Percentiles rank a stretch among this genome's conserved stretches.
Evolutionary conservation across 2,888 invertebrate species (phyloP).

Genomic region (Nymphalis polychloros): DNA sequence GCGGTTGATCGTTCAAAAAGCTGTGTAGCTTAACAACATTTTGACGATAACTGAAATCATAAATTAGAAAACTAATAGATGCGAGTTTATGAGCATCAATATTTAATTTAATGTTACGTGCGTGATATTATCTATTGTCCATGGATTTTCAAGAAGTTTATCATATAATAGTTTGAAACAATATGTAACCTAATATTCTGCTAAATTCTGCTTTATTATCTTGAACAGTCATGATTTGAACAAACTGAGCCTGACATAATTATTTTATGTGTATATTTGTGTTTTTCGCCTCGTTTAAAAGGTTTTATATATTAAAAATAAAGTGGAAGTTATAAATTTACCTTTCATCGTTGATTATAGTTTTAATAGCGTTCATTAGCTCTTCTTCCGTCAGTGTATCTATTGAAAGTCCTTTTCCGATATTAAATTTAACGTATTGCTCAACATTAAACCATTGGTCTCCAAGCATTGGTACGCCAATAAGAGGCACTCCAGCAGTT

Average conservation of each 20-base stretch:
- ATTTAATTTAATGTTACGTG: too few species aligned
- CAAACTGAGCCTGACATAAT: too few species aligned
- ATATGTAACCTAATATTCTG: too few species aligned
- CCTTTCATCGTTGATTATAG: slow-evolving; percentile 40
- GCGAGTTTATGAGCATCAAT: too few species aligned
- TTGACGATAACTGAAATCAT: slow-evolving; percentile 29
- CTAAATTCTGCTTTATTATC: too few species aligned
- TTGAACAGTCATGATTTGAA: too few species aligned
- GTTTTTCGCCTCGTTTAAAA: too few species aligned
- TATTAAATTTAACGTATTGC: slow-evolving; percentile 46
- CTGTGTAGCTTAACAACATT: slow-evolving; percentile 48
- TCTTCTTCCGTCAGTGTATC: slow-evolving; percentile 44
- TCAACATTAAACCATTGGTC: slow-evolving; percentile 63
- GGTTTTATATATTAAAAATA: too few species aligned
- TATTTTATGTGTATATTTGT: too few species aligned
- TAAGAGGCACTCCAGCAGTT: slow-evolving; percentile 55
- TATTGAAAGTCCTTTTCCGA: slow-evolving; percentile 52
- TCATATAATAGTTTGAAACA: too few species aligned
- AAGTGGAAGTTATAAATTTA: neutral
- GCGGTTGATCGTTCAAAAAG: slow-evolving; percentile 60
- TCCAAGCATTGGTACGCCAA: slow-evolving; percentile 61
- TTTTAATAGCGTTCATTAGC: slow-evolving; percentile 45
- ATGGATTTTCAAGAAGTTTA: too few species aligned
- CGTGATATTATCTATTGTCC: too few species aligned
- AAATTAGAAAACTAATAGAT: neutral